Base-by-base conservation (phyloP, 2,113 vertebrate genomes). In the Hoplias malabaricus region DNA sequence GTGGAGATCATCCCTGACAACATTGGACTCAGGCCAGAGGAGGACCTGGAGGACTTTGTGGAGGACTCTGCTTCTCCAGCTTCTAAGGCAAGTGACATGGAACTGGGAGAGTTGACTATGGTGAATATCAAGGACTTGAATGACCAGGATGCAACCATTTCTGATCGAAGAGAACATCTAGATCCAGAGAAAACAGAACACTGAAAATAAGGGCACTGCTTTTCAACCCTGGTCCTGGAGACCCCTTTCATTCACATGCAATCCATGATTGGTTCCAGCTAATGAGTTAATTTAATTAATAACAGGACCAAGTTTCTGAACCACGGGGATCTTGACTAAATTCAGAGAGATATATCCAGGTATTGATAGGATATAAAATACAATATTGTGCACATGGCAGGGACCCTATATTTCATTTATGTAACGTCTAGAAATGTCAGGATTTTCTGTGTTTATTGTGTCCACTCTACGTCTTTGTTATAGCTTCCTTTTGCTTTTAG, bases 1-100 rank as follows among this genome's bases (percentile, higher is more conserved):
- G 92, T 92, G 75, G 89, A 93, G 78, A 91, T 95, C 23, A 94
- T 93, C 79, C 93, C 92, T 0, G 92, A 93, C 59, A 87, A 87
- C 4, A 86, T 89, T 65, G 90, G 91, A 50, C 85, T 89, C 42
- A 82, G 81, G 48, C 84, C 73, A 11, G 85, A 86, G 70, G 81
- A 83, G 70, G 82, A 88, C 25, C 69, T 83, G 82, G 84, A 87
- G 25, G 86, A 75, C 0, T 85, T 80, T 0, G 85, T 89, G 4
- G 84, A 87, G n/a, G 87, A 90, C 76, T 86, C 87, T 0, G 83
- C 82, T 0, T 87, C 87, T 19, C 42, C 77, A 53, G 34, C n/a
- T 16, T 57, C 25, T 0, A 81, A 75, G 19, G 81, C 81, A 27
- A 73, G 69, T n/a, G 80, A 82, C 21, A 73, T 79, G 80, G 83